phyloP scores from a whole-genome alignment of 2,797 vertebrate species.

The Tokudaia tokunoshimensis region DNA sequence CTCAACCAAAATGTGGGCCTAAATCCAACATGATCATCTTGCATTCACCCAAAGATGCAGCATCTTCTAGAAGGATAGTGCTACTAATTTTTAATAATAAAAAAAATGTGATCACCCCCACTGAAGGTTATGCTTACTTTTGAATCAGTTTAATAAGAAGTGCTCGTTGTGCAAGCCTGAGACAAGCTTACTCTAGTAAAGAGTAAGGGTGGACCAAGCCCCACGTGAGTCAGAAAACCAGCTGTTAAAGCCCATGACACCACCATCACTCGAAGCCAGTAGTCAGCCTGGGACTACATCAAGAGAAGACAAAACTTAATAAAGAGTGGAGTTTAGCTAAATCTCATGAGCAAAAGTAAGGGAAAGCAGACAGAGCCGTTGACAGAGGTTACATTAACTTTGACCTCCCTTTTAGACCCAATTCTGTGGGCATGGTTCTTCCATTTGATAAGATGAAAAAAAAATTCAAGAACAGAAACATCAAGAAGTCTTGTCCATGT shows the following conservation, averaged over 20 bases:
- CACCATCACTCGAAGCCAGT: background rate
- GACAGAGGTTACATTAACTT: constrained; percentile 40
- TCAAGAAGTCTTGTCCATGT: too few relatives aligned
- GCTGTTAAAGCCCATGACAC: background rate
- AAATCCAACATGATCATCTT: background rate
- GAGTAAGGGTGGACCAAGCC: background rate
- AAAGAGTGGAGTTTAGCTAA: constrained; percentile 54
- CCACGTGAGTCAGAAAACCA: background rate
- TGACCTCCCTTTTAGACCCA: background rate
- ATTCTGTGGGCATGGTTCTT: background rate
- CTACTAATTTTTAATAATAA: background rate
- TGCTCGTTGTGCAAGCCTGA: background rate
- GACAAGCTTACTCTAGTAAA: constrained; percentile 36
- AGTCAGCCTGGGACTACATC: background rate
- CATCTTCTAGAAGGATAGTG: background rate
- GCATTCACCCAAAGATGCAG: background rate
- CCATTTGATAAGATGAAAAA: background rate
- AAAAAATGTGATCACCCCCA: background rate
- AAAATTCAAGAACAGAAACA: background rate
- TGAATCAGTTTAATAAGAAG: background rate
- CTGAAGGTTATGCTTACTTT: constrained; percentile 28
- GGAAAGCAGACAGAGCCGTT: background rate
- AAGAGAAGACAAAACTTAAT: background rate
- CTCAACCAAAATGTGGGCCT: background rate
- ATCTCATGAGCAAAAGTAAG: constrained; percentile 28